Base-by-base conservation (phyloP, 2,797 vertebrate species). In the Siniperca undulata region DNA sequence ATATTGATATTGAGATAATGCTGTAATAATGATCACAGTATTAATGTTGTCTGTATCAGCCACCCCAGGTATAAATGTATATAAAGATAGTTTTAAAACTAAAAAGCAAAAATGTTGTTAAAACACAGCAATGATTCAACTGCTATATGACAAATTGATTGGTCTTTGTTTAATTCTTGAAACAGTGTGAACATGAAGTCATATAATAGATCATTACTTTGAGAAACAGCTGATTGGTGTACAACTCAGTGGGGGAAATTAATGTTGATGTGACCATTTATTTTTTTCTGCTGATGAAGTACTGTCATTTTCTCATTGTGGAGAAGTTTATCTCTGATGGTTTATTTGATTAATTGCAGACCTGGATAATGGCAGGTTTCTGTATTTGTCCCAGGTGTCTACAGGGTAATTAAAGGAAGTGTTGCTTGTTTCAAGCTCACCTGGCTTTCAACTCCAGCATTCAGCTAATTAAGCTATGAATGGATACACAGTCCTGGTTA, bases 321-420 rank as follows among this genome's bases (percentile, higher is more conserved):
- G 56, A 34, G 70, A 59, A 73, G 44, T 84, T 73, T 53, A 30
- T 81, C 80, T 86, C 60, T 60, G 82, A 60, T 75, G 67, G 64
- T 66, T 81, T 52, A 80, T 87, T 78, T 86, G 84, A 91, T 88
- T 81, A 82, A 93, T 83, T 81, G 81, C 72, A 75, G 60, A 67
- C 38, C 59, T 48, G 24, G 59, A 77, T 44, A 50, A 77, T 84
- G 70, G 46, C 89, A 82, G 69, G 22, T 86, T 83, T 87, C 78
- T 89, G 81, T 84, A 81, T 75, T 70, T 75, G 53, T 84, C 85
- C 74, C 72, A 4, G 65, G 80, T 81, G 81, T 87, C 73, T 69
- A 44, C 48, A 48, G 56, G 68, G 62, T 82, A 77, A 84, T 92
- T 87, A 90, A 70, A 78, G 71, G 46, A 74, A 69, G 22, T 38